A percentile compares a stretch with the other conserved stretches of the same genome.
phyloP scores from a whole-genome alignment of 2,888 invertebrate species.

The Stegana nigrithorax region DNA sequence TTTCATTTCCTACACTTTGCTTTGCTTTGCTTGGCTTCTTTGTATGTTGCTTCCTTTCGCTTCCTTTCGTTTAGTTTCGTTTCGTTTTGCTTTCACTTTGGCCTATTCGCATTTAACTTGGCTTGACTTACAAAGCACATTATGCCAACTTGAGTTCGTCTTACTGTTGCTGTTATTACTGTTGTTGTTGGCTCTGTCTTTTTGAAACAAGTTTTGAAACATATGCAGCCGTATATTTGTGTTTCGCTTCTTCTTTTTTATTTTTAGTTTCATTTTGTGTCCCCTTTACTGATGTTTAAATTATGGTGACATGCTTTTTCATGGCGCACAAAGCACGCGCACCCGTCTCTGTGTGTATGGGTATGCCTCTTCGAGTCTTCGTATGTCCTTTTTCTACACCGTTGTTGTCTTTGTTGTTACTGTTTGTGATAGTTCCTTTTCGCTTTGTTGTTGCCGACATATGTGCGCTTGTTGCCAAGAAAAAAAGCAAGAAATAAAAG shows the following conservation, averaged over 20 bases:
- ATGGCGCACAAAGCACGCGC: slow-evolving; percentile 16
- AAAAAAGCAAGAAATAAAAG: no score
- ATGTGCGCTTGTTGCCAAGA: no score
- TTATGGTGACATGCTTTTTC: slow-evolving; percentile 51
- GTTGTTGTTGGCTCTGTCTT: neutral
- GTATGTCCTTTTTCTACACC: slow-evolving; percentile 28
- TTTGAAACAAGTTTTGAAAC: slow-evolving; percentile 28
- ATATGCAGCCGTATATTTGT: slow-evolving; percentile 35
- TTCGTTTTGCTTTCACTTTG: neutral
- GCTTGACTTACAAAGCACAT: neutral
- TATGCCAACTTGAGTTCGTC: neutral
- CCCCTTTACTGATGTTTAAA: slow-evolving; percentile 51
- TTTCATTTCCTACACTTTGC: neutral
- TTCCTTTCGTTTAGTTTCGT: no score
- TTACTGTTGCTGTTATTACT: slow-evolving; percentile 12
- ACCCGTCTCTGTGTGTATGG: neutral
- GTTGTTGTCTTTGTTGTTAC: slow-evolving; percentile 26
- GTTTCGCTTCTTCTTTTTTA: neutral
- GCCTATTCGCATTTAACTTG: neutral
- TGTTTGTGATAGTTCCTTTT: no score
- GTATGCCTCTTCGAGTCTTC: neutral
- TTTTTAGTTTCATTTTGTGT: no score
- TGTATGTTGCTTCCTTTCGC: neutral
- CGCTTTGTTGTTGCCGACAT: neutral
- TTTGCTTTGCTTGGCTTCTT: neutral